phyloP scores from a whole-genome alignment of 2,113 vertebrate genomes.

The Gambusia holbrooki region DNA sequence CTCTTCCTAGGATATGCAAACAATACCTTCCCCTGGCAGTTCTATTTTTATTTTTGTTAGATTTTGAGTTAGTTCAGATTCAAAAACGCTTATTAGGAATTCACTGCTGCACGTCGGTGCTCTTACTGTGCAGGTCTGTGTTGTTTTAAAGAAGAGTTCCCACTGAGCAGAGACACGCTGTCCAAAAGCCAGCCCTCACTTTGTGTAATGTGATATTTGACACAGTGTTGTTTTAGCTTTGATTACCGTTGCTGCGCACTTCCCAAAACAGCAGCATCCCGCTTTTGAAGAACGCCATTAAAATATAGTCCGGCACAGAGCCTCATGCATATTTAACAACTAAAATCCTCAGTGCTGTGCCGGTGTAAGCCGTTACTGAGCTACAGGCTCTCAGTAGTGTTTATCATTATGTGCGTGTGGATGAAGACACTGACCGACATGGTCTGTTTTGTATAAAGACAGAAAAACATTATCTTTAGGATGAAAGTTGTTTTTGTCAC shows the following conservation, averaged over 20 bases:
- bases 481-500: background rate
- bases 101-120: background rate
- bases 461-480: conserved; percentile 20
- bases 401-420: conserved; percentile 27
- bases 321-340: conserved; percentile 69
- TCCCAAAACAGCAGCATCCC: conserved; percentile 36
- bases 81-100: conserved; percentile 14
- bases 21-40: background rate
- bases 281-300: conserved; percentile 52
- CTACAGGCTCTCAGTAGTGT: conserved; percentile 36
- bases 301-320: conserved; percentile 42
- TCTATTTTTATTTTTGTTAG: background rate
- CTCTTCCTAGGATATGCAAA: conserved; percentile 27
- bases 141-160: conserved; percentile 13
- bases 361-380: conserved; percentile 26
- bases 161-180: conserved; percentile 19
- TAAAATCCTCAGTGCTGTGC: conserved; percentile 39
- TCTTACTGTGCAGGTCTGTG: conserved; percentile 9
- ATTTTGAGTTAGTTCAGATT: conserved; percentile 8
- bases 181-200: conserved; percentile 34
- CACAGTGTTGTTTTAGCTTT: conserved; percentile 47
- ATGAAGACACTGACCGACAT: conserved; percentile 8
- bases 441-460: background rate
- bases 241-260: conserved; percentile 48
- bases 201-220: conserved; percentile 46